These are phyloP conservation scores for Dorcus parallelipipedus DNA, from an alignment of 2,888 invertebrate species.

Conservation along the genomic window DNA sequence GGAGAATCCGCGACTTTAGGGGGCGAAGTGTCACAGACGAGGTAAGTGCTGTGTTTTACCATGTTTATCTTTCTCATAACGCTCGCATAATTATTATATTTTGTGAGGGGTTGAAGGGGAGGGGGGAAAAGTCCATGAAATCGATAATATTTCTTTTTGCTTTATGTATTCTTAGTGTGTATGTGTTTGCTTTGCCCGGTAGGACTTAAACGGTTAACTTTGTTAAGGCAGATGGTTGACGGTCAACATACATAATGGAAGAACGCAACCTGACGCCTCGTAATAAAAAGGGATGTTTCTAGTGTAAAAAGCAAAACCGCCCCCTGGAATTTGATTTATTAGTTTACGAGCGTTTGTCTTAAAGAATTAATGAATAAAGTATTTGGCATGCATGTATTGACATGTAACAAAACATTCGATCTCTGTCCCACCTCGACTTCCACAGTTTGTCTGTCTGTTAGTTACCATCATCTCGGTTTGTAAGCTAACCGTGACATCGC, in stretches of 20 bases:
- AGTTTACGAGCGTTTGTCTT: background rate
- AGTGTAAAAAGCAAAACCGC: background rate
- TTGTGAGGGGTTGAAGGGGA: no score
- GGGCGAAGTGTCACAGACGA: background rate
- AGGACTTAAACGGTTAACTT: no score
- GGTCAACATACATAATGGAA: conserved; percentile 18
- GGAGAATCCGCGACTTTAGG: background rate
- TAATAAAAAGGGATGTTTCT: background rate
- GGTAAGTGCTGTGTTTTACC: background rate
- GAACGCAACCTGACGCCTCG: conserved; percentile 9
- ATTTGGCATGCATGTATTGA: background rate
- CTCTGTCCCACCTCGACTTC: background rate
- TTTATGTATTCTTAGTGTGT: no score
- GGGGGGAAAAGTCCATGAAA: no score
- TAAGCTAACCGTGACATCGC: conserved; percentile 31
- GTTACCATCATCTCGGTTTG: conserved; percentile 36
- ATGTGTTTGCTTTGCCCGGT: no score
- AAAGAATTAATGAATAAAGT: background rate
- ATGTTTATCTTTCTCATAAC: background rate
- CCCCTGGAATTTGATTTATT: background rate
- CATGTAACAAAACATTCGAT: background rate
- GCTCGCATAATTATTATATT: background rate
- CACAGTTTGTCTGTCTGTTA: conserved; percentile 2
- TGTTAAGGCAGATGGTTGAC: conserved; percentile 5
- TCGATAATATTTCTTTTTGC: no score